Evolutionary conservation across 2,113 vertebrate species (phyloP), one percentile per base, ranked within the genome.

Genomic region (Scomber japonicus): DNA sequence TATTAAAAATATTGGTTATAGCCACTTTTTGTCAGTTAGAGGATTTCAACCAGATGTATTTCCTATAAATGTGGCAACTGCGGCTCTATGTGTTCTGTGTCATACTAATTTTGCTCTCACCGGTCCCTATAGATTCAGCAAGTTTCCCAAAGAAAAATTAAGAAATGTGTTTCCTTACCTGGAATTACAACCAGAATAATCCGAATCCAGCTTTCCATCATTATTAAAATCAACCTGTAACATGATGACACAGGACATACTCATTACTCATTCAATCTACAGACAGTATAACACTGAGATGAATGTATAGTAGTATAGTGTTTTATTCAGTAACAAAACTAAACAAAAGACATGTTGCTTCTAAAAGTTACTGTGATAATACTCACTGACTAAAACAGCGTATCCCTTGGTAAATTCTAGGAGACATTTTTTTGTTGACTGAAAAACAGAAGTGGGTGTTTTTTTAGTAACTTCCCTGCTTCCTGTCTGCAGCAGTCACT

Each of bases 361-460:
- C 1, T 48, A 3, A 27, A 49, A 63, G 3, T 1, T 5, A 15
- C 13, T 66, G 2, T 9, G 8, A 13, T 64, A 9, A 2, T 27
- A 75, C 65, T 82, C 48, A 85, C 67, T 7, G 3, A 9, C 35
- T 63, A 0, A 40, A 21, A 2, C 11, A 45, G 13, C 12, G 10
- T 6, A 27, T 10, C 45, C 2, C 24, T 48, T 12, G n/a, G 30
- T 24, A 19, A 10, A 49, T 53, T 4, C 0, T 15, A 8, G 8
- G 16, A 5, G 6, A 1, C 6, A 21, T 11, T 8, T 51, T 16
- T 9, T 74, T 71, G 30, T 30, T 19, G 11, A 0, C 3, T 71
- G 11, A 87, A 91, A 91, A 92, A 72, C 74, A 89, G 89, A 92
- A 93, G 85, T 81, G 17, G 24, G 24, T 27, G 24, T 2, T 27